phyloP scores from a whole-genome alignment of 2,888 invertebrate species.

The Oscheius sp. region DNA sequence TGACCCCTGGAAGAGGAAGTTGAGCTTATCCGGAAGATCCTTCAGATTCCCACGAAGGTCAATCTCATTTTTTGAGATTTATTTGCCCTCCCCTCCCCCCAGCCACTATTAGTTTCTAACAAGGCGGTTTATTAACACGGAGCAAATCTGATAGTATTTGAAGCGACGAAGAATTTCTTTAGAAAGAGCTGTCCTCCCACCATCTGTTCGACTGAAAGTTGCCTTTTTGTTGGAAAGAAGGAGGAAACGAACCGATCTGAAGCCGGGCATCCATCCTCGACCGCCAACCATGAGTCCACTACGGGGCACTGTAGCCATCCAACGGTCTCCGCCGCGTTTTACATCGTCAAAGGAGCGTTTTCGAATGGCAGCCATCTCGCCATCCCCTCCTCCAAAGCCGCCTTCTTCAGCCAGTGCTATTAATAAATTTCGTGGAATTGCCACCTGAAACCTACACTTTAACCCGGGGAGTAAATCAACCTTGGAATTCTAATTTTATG shows the following conservation, averaged over 20 bases:
- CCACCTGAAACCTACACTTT: slow-evolving; percentile 5
- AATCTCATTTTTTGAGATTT: too few relatives aligned
- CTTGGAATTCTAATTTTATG: not conserved
- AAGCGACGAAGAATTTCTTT: too few relatives aligned
- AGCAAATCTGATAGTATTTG: not conserved
- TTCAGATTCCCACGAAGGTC: too few relatives aligned
- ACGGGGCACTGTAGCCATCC: slow-evolving; percentile 37
- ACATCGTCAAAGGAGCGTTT: slow-evolving; percentile 22
- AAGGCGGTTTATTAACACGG: too few relatives aligned
- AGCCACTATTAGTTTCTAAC: too few relatives aligned
- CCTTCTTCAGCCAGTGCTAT: slow-evolving; percentile 12
- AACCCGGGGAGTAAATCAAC: too few relatives aligned
- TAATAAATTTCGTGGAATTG: slow-evolving; percentile 23
- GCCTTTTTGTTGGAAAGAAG: too few relatives aligned
- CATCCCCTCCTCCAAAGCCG: not conserved
- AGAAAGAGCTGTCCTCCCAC: slow-evolving; percentile 14
- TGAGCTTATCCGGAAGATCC: too few relatives aligned
- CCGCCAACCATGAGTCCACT: slow-evolving; percentile 52
- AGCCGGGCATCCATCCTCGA: slow-evolving; percentile 56
- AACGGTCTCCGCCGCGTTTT: slow-evolving; percentile 26
- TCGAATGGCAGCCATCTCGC: not conserved
- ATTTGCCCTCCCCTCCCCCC: too few relatives aligned
- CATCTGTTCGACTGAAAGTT: not conserved
- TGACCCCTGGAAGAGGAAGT: too few relatives aligned
- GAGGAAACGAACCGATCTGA: slow-evolving; percentile 33